Base-by-base conservation (phyloP, 2,888 invertebrate species). In the Melanargia galathea region DNA sequence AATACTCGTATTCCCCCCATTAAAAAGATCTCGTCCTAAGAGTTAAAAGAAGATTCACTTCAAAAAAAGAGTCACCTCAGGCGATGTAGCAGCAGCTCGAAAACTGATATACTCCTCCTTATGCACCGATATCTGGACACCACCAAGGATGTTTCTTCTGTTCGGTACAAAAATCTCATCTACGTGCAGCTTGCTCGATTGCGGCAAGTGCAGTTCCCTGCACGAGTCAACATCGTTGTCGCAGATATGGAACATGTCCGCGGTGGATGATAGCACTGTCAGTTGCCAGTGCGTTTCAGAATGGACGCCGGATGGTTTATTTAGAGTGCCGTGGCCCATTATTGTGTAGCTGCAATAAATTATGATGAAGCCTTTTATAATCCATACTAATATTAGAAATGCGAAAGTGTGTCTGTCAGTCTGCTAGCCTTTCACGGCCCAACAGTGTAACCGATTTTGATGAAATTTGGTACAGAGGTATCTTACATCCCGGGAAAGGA, bases 131-230 rank as follows among this genome's bases (percentile, higher is more conserved):
- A 91, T 71, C 33, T 82, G 78, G 1, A 91, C 74, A 0, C 86
- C 87, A 8, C 90, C 88, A 5, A 90, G 68, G n/a, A 90, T 87
- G 45, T 89, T 83, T 26, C 83, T 81, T 60, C 85, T 77, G 51
- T 91, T 91, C 0, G 91, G 90, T 46, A 90, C 68, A 60, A 82
- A 91, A 0, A 90, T 81, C 63, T 90, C 89, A 2, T 87, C 86
- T 2, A 87, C 57, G 46, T 83, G 86, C 24, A 87, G 40, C 65
- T 90, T 91, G 1, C 54, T 64, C 0, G 85, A 72, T 0, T 76
- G 62, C 0, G 75, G 73, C 0, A 90, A 62, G 2, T 76, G 70
- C 0, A 70, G 8, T 40, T 83, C 83, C 0, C 71, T 79, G 70
- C 90, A 90, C 1, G 38, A 18, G 0, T 73, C 74, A 0, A 64